These are phyloP conservation scores for Resseliella maxima DNA, from an alignment of 2,888 invertebrate species.

Conservation along the genomic window DNA sequence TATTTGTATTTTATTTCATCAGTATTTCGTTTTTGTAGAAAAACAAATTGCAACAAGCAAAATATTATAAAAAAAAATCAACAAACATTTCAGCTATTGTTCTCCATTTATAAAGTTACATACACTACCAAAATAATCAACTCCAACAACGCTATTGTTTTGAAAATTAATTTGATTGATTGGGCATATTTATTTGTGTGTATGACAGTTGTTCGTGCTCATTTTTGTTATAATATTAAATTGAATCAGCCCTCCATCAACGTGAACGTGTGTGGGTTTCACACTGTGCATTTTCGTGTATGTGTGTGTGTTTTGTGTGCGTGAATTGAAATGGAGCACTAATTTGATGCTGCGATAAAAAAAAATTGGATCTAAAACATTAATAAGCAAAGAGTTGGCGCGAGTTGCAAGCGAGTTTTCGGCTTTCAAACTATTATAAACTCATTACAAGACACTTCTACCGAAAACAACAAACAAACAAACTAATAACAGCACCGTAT, in stretches of 20 bases:
- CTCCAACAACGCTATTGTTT: not conserved
- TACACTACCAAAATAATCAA: not conserved
- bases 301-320: not conserved
- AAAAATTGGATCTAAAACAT: not conserved
- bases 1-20: not conserved
- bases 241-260: not conserved
- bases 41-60: not conserved
- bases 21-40: too few species aligned
- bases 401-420: not conserved
- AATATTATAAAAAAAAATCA: not conserved
- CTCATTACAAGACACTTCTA: not conserved
- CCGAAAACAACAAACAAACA: not conserved
- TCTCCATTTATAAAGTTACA: not conserved
- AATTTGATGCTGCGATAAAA: conserved; percentile 20
- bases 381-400: not conserved
- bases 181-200: not conserved
- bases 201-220: not conserved
- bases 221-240: not conserved
- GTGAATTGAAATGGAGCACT: not conserved
- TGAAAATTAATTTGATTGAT: conserved; percentile 4
- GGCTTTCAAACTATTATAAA: not conserved
- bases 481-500: not conserved
- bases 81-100: not conserved
- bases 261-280: too few species aligned
- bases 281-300: not conserved